Percentiles rank a stretch among this genome's conserved stretches.
Evolutionary conservation across 2,113 vertebrate species (phyloP).

Genomic region (Lucifuga dentata): DNA sequence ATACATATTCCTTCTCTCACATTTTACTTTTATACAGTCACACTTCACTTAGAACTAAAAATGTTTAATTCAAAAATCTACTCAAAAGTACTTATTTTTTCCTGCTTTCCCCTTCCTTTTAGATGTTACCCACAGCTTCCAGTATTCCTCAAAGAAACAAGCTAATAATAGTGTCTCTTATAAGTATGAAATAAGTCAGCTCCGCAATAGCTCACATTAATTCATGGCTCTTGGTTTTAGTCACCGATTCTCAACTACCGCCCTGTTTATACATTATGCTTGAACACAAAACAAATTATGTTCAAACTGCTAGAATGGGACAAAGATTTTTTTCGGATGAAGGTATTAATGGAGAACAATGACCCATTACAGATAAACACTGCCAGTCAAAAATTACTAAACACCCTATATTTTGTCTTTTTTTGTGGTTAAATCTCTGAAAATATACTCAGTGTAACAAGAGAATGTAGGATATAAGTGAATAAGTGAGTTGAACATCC

Average conservation of each 20-base stretch:
- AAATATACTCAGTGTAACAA: neutral
- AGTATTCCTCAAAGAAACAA: conserved; percentile 33
- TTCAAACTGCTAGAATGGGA: conserved; percentile 30
- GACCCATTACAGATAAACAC: conserved; percentile 19
- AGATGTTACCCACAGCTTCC: conserved; percentile 17
- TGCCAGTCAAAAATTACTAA: conserved; percentile 31
- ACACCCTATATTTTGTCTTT: conserved; percentile 17
- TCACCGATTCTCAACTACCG: conserved; percentile 56
- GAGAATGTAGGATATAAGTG: no score
- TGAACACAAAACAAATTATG: conserved; percentile 31
- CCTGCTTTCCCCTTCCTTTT: conserved; percentile 14
- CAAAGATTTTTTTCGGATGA: conserved; percentile 24
- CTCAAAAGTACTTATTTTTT: conserved; percentile 30
- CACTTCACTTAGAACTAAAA: conserved; percentile 39
- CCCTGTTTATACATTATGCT: conserved; percentile 29
- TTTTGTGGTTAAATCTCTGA: conserved; percentile 12
- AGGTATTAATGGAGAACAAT: conserved; percentile 21
- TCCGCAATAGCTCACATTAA: conserved; percentile 29
- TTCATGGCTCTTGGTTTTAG: conserved; percentile 71
- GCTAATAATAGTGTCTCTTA: conserved; percentile 29
- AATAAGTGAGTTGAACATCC: no score
- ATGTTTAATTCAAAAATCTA: conserved; percentile 47
- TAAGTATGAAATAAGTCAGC: conserved; percentile 38
- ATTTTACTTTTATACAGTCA: conserved; percentile 37
- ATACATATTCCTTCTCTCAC: conserved; percentile 36